Conservation (phyloP, 2,888 invertebrate genomes). For the Druceiella hillmani region DNA sequence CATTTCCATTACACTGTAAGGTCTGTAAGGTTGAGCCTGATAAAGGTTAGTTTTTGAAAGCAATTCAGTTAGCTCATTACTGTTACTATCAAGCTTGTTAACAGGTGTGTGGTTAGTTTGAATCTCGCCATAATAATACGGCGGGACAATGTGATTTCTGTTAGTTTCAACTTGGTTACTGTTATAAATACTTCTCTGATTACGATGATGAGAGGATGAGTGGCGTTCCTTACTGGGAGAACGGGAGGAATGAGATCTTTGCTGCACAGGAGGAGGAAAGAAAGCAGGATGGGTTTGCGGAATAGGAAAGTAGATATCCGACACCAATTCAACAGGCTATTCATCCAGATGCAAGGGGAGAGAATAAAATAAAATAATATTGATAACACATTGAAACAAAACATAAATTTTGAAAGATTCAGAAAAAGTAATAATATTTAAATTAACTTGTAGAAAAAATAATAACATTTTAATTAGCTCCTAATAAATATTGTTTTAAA, state of each 20-base stretch:
- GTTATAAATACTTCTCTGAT: constrained; percentile 35
- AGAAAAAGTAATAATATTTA: too few species aligned
- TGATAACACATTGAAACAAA: too few species aligned
- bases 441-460: too few species aligned
- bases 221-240: too few species aligned
- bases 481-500: too few species aligned
- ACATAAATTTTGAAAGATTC: too few species aligned
- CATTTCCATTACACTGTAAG: constrained; percentile 44
- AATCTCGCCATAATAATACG: constrained; percentile 47
- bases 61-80: constrained; percentile 34
- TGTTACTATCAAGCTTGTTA: constrained; percentile 29
- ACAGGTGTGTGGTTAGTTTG: constrained; percentile 38
- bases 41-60: constrained; percentile 32
- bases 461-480: too few species aligned
- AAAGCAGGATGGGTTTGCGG: too few species aligned
- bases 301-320: constrained; percentile 65
- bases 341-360: constrained; percentile 34
- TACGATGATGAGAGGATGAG: constrained; percentile 28
- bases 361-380: constrained; percentile 16
- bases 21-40: constrained; percentile 36
- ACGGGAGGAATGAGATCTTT: too few species aligned
- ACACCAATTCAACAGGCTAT: constrained; percentile 71
- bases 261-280: constrained; percentile 21
- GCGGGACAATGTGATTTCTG: constrained; percentile 49
- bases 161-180: constrained; percentile 52